Percentiles rank a stretch among this genome's conserved stretches.
phyloP scores from a whole-genome alignment of 1,140 invertebrate genomes.

The Bombus consobrinus region DNA sequence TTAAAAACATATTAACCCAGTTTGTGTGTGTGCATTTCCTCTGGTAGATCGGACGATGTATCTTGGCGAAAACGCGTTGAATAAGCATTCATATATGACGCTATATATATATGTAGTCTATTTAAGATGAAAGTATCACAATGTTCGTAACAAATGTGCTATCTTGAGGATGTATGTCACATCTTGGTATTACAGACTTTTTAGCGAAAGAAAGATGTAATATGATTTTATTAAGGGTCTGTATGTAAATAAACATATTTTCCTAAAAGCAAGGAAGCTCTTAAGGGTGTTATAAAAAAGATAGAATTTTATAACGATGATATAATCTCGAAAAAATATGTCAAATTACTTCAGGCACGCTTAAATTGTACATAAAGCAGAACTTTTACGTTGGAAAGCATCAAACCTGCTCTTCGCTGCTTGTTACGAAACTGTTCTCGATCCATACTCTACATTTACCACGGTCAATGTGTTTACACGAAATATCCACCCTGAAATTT shows the following conservation, averaged over 20 bases:
- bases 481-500: not conserved
- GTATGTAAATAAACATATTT: not conserved
- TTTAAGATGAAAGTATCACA: not conserved
- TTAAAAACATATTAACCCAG: constrained; percentile 59
- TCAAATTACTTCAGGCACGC: no score
- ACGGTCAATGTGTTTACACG: not conserved
- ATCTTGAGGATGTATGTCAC: no score
- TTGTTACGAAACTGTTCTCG: not conserved
- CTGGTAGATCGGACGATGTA: constrained; percentile 25
- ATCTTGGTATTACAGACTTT: not conserved
- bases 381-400: not conserved
- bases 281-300: no score
- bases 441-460: not conserved
- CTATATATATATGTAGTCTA: not conserved
- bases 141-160: not conserved
- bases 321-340: no score
- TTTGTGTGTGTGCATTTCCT: not conserved
- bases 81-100: not conserved
- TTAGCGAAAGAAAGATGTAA: not conserved
- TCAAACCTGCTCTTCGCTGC: no score
- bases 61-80: constrained; percentile 38
- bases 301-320: no score
- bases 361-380: not conserved
- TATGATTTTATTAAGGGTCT: not conserved
- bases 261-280: no score